Percentiles rank a stretch among this genome's conserved stretches.
Conservation (phyloP, 2,797 vertebrate genomes). For the Gambelia wislizenii region DNA sequence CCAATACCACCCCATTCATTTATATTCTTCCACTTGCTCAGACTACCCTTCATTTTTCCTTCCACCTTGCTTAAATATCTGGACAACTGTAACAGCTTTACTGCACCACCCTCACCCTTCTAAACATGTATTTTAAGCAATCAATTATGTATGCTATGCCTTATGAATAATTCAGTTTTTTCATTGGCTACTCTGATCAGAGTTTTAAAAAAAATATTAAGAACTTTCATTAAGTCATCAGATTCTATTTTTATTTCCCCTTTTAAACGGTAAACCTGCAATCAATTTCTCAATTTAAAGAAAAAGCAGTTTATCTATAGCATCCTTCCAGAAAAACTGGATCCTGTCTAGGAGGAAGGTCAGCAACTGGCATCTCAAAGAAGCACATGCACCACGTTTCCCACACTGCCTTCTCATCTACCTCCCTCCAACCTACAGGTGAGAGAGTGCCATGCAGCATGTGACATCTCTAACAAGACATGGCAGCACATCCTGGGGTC, state of each 20-base stretch:
- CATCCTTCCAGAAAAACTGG: background rate
- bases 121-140: background rate
- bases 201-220: background rate
- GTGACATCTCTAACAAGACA: too few species aligned
- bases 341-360: background rate
- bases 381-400: too few species aligned
- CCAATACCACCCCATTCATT: too few species aligned
- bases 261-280: background rate
- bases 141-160: background rate
- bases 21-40: background rate
- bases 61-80: background rate
- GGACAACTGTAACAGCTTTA: background rate
- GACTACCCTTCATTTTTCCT: background rate
- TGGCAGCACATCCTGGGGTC: too few species aligned
- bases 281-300: background rate
- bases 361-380: too few species aligned
- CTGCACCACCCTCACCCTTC: background rate
- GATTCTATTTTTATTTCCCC: background rate
- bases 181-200: background rate
- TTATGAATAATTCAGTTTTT: background rate
- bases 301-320: background rate
- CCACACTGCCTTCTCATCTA: too few species aligned
- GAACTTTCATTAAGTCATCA: background rate
- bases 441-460: too few species aligned
- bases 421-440: too few species aligned